These are phyloP conservation scores for Misgurnus anguillicaudatus DNA, from an alignment of 2,113 vertebrate species.

Conservation along the genomic window DNA sequence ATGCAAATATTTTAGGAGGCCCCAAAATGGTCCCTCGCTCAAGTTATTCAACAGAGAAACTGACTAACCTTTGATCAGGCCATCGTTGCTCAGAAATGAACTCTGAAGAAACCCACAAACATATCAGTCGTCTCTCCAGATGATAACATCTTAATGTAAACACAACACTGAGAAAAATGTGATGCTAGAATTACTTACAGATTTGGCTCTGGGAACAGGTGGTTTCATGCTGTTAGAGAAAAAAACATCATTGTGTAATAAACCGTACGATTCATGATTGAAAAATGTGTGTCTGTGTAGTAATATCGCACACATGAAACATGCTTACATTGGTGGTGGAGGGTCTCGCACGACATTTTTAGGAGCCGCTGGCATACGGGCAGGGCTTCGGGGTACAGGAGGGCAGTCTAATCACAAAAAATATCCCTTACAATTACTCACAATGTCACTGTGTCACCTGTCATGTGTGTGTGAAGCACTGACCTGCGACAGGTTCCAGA, in stretches of 20 bases:
- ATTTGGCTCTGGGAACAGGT: slow-evolving; percentile 68
- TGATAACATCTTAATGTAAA: not conserved
- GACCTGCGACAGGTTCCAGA: slow-evolving; percentile 72
- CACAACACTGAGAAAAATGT: not conserved
- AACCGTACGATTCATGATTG: not conserved
- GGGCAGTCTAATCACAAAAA: slow-evolving; percentile 58
- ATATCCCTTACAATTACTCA: not conserved
- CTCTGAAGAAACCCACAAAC: slow-evolving; percentile 35
- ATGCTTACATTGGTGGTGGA: slow-evolving; percentile 62
- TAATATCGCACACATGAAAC: not conserved
- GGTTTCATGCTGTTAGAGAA: slow-evolving; percentile 68
- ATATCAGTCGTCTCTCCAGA: not conserved
- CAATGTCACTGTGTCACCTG: not conserved
- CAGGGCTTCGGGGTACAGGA: slow-evolving; percentile 37
- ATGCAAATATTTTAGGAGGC: too few relatives aligned
- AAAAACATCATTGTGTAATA: not conserved
- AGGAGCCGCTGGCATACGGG: slow-evolving; percentile 48
- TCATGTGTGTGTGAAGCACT: not conserved
- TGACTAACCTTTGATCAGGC: slow-evolving; percentile 30
- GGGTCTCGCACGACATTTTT: slow-evolving; percentile 33
- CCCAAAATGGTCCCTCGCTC: too few relatives aligned
- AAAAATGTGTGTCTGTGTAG: not conserved
- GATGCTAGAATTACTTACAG: slow-evolving; percentile 63
- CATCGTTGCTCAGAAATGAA: slow-evolving; percentile 18
- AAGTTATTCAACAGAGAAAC: not conserved